Conservation (phyloP, 92 coral and sea anemone species). For the Porites divaricata region DNA sequence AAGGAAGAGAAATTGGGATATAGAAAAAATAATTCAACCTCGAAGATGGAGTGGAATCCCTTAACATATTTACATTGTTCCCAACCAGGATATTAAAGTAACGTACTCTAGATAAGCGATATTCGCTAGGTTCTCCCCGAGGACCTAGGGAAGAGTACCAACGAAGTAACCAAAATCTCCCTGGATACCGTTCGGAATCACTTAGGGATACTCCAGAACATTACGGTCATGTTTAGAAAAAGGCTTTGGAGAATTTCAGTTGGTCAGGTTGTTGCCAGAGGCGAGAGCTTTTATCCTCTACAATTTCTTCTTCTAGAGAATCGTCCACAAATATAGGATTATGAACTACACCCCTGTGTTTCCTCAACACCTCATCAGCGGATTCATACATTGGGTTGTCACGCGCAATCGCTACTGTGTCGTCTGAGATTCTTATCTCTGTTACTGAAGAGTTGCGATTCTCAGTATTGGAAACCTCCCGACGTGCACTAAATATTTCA, state of each 20-base stretch:
- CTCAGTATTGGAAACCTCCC: not conserved
- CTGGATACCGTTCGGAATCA: not conserved
- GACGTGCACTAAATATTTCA: not conserved
- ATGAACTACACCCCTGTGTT: constrained; percentile 50
- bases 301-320: constrained; percentile 14
- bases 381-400: constrained; percentile 77
- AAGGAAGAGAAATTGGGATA: too few species aligned
- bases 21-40: too few species aligned
- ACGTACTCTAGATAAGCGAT: too few species aligned
- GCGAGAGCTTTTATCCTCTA: constrained; percentile 15
- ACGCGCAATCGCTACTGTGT: constrained; percentile 57
- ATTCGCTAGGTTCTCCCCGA: too few species aligned
- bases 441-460: constrained; percentile 28
- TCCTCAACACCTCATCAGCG: constrained; percentile 65
- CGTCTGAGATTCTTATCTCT: constrained; percentile 51
- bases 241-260: constrained; percentile 6
- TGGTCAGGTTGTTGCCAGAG: constrained; percentile 37
- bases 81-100: too few species aligned
- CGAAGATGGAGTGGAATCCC: too few species aligned
- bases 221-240: not conserved
- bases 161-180: not conserved
- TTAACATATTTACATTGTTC: too few species aligned
- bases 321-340: constrained; percentile 57
- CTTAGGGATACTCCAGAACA: not conserved
- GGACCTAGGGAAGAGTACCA: not conserved